Base-by-base conservation (phyloP, 2,888 invertebrate genomes). In the Andrena haemorrhoa region DNA sequence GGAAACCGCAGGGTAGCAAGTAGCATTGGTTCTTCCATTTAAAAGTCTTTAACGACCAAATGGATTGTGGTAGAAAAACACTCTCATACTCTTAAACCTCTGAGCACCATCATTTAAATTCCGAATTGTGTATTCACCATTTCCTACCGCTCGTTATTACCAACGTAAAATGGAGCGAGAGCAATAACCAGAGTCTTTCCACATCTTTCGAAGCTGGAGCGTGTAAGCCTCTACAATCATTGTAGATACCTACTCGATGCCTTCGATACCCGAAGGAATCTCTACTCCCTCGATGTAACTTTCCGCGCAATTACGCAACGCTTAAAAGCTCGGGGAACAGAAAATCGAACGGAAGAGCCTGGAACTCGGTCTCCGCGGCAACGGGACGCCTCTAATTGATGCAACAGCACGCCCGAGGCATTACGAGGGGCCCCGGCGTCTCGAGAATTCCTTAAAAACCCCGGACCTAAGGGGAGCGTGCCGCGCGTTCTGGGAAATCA, bases 401-500 rank as follows among this genome's bases (percentile, higher is more conserved):
- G 64, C 73, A 2, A 23, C 20, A 10, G 29, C 72, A 63, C 75
- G 53, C 20, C 2, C 53, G 20, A 0, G n/a, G 12, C 29, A 31
- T 58, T 33, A 58, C 10, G 1, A 1, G 6, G 4, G 16, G 16
- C 1, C 41, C 5, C 10, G 33, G 10, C 12, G 35, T n/a, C 69
- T 69, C 49, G 20, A 31, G 61, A 49, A 56, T 64, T 29, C 31
- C 23, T 70, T 58, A 10, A 58, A 58, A 23, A 8, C 0, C 41
- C 0, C 7, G 33, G n/a, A 4, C 29, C 10, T 8, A 35, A 29
- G 41, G 41, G 41, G 20, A 2, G 31, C 7, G 29, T n/a, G 7
- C 2, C n/a, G 31, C 3, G 23, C 31, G 49, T 16, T 49, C 26
- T 2, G 1, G 20, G 51, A 72, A 82, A 75, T 82, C 82, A 72